Conservation (phyloP, 2,113 vertebrate species). For the Hepsetus odoe region DNA sequence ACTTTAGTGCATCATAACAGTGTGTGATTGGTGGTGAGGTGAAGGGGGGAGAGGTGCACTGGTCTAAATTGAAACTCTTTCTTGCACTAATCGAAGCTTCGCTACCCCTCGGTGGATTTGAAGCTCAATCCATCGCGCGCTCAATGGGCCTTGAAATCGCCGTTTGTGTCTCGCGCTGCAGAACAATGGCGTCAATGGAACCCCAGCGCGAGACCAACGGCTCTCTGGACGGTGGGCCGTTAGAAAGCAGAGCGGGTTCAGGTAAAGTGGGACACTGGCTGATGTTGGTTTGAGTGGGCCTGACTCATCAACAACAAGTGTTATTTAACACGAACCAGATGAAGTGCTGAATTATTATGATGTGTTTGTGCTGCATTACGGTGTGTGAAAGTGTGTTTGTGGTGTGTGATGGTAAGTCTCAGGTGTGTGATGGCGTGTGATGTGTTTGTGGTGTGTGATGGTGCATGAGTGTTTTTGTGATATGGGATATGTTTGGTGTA, state of each 20-base stretch:
- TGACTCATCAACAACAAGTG: too few species aligned
- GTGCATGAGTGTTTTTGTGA: too few species aligned
- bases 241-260: not conserved
- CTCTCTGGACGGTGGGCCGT: slow-evolving; percentile 51
- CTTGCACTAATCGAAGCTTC: slow-evolving; percentile 63
- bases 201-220: slow-evolving; percentile 71
- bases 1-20: not conserved
- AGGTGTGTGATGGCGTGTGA: too few species aligned
- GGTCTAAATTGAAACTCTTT: slow-evolving; percentile 40
- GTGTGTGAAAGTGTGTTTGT: too few species aligned
- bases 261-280: not conserved
- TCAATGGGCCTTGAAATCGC: slow-evolving; percentile 80
- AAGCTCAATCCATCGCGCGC: slow-evolving; percentile 73
- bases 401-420: too few species aligned
- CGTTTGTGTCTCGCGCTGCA: slow-evolving; percentile 67
- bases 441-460: too few species aligned
- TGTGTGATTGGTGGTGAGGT: not conserved
- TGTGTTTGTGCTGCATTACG: too few species aligned
- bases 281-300: too few species aligned
- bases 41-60: slow-evolving; percentile 39
- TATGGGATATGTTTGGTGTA: too few species aligned
- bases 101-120: slow-evolving; percentile 63
- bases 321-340: too few species aligned
- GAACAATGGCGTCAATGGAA: slow-evolving; percentile 73
- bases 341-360: too few species aligned